Evolutionary conservation across 2,888 invertebrate species (phyloP).

Genomic region (Onthophagus sagittarius): DNA sequence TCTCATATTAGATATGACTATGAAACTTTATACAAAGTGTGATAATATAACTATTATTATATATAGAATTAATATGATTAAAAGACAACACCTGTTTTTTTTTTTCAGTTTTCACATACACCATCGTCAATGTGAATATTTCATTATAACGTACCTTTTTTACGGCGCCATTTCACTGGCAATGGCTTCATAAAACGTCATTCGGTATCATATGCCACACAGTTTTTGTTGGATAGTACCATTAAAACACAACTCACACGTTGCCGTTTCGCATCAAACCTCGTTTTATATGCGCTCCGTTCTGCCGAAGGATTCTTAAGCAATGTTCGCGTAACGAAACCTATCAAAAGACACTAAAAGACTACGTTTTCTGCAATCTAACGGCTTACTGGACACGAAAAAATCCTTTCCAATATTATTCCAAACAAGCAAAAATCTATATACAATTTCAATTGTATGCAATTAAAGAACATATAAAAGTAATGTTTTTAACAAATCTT

Average conservation of each 20-base stretch:
- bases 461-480: no score
- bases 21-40: neutral
- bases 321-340: neutral
- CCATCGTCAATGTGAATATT: neutral
- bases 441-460: no score
- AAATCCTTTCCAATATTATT: no score
- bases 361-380: no score
- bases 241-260: neutral
- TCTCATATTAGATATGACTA: neutral
- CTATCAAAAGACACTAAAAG: neutral
- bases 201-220: neutral
- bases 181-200: neutral
- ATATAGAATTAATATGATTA: no score
- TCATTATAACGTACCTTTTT: neutral
- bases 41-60: no score
- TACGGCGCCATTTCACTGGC: neutral
- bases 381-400: no score
- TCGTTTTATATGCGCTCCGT: neutral
- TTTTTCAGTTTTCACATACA: neutral
- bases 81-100: no score
- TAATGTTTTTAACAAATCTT: no score
- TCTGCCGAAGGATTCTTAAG: neutral
- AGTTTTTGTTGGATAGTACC: neutral
- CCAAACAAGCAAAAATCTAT: no score
- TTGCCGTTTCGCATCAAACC: neutral